Evolutionary conservation across 30 jellyfish, hydroid and myxozoan species (phyloP).

Genomic region (Aurelia sp.): DNA sequence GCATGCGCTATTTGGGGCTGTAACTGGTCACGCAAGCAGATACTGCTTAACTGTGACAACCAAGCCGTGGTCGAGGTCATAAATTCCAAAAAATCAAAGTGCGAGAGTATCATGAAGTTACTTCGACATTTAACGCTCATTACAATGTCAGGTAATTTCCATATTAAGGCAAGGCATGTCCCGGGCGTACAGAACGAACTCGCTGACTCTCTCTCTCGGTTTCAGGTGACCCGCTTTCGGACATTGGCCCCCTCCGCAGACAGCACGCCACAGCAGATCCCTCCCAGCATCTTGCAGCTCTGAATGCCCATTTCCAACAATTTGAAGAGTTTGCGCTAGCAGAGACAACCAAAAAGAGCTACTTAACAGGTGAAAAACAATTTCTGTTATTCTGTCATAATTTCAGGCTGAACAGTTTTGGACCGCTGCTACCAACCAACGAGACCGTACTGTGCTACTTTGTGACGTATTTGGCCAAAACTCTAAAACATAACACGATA

Average conservation of each 20-base stretch:
- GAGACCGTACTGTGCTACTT: slow-evolving; percentile 4
- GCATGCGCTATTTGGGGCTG: too few species aligned
- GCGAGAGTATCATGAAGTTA: slow-evolving; percentile 6
- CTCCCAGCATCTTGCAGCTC: background rate
- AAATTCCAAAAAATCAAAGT: background rate
- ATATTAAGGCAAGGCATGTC: slow-evolving; percentile 2
- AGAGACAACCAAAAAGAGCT: slow-evolving; percentile 1
- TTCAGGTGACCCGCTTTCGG: slow-evolving; percentile 7
- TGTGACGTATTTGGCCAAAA: slow-evolving; percentile 1
- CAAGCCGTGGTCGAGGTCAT: background rate
- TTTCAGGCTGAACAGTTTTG: background rate
- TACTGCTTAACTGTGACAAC: slow-evolving; percentile 4
- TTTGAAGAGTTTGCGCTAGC: background rate
- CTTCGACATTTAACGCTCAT: background rate
- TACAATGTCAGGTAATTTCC: background rate
- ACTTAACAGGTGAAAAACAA: background rate
- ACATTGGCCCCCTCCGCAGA: slow-evolving; percentile 6
- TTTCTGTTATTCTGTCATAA: background rate
- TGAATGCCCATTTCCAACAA: background rate
- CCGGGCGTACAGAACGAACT: slow-evolving; percentile 7
- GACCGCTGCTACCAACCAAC: background rate
- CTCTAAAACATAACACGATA: background rate
- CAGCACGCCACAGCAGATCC: background rate
- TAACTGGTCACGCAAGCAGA: too few species aligned
- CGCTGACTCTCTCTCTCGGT: slow-evolving; percentile 17